Base-by-base conservation (phyloP, 2,113 vertebrate genomes). In the Datnioides undecimradiatus region DNA sequence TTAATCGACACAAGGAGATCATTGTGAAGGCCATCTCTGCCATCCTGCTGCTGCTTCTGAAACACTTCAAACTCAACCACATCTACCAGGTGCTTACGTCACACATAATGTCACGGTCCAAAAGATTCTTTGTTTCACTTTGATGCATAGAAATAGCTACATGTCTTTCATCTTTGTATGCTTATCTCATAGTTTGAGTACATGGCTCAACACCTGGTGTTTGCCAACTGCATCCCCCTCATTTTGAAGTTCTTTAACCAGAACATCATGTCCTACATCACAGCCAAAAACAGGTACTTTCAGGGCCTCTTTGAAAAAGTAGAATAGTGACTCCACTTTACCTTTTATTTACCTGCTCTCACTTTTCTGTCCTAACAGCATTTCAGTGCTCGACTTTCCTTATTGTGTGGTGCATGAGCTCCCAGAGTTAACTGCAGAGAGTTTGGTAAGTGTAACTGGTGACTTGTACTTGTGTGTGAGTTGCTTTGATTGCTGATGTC, bases 181-280 rank as follows among this genome's bases (percentile, higher is more conserved):
- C 13, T 64, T 2, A 29, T 46, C 33, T 43, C 64, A 17, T 73
- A 99, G 98, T 99, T 99, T 91, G 98, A 99, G 87, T 98, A 98
- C 93, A 99, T 99, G 97, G 97, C 98, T 64, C 98, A 99, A 86
- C 98, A 99, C 69, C 90, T 99, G 86, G 98, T 99, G 59, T 99
- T 99, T 75, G 98, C 98, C 83, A 99, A 99, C 94, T 99, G 98
- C 85, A 99, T 99, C 85, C 98, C 98, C 0, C 96, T 99, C 92
- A 99, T 99, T 80, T 93, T 99, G 19, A 99, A 99, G 95, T 99
- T 99, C 94, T 99, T 99, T 95, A 99, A 99, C 94, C 98, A 99
- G 94, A 99, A 99, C 93, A 99, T 99, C 89, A 99, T 99, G 97
- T 99, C 98, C 21, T 99, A 99, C 91, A 99, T 99, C 93, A 99